Evolutionary conservation across 2,888 invertebrate genomes (phyloP).

Genomic region (Parelbella ahira): DNA sequence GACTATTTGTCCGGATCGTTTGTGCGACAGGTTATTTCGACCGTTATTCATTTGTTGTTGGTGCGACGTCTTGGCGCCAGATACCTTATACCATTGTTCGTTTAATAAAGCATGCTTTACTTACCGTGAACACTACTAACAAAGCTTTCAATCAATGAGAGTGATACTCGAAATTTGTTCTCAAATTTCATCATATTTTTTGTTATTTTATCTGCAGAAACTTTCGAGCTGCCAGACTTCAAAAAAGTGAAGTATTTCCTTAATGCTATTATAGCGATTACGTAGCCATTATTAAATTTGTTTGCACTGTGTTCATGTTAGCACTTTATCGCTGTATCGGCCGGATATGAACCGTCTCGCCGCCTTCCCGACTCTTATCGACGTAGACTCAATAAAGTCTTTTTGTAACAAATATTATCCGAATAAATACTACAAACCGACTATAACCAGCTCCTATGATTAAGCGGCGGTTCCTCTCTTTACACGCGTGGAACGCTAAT

Average conservation of each 20-base stretch:
- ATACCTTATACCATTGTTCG: constrained; percentile 50
- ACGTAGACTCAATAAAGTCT: constrained; percentile 27
- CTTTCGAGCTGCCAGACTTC: no score
- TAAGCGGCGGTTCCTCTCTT: constrained; percentile 27
- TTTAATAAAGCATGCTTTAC: constrained; percentile 32
- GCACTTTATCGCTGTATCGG: constrained; percentile 54
- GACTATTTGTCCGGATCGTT: constrained; percentile 35
- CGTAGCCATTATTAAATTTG: constrained; percentile 38
- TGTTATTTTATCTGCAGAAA: no score
- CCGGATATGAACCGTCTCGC: constrained; percentile 61
- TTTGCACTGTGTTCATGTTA: constrained; percentile 45
- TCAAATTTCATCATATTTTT: constrained; percentile 39
- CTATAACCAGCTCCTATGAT: constrained; percentile 5
- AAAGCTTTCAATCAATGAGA: constrained; percentile 35
- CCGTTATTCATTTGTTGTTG: constrained; percentile 60
- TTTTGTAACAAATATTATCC: constrained; percentile 15
- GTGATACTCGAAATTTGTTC: constrained; percentile 30
- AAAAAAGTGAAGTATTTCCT: constrained; percentile 20
- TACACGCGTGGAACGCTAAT: constrained; percentile 34
- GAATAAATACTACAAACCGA: constrained; percentile 3
- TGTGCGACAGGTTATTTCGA: constrained; percentile 40
- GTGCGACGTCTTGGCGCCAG: constrained; percentile 68
- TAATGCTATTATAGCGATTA: constrained; percentile 32
- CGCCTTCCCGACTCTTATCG: constrained; percentile 59
- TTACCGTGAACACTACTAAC: constrained; percentile 34